These are phyloP conservation scores for Menidia beryllina DNA, from an alignment of 2,113 vertebrate species.

Conservation along the genomic window DNA sequence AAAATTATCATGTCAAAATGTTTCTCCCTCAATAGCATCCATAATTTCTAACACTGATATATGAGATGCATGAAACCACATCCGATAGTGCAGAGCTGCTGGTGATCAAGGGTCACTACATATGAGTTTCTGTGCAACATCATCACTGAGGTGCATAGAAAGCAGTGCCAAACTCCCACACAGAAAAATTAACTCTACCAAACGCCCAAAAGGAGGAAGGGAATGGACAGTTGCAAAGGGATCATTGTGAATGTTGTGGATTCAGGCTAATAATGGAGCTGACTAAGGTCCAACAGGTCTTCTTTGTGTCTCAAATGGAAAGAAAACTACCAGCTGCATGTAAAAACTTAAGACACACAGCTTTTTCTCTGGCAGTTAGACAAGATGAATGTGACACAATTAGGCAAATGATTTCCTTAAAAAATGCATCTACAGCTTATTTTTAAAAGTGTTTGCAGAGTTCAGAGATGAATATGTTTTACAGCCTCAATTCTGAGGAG, in stretches of 20 bases:
- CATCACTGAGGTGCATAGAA: background rate
- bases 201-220: background rate
- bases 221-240: too few relatives aligned
- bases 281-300: too few relatives aligned
- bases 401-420: too few relatives aligned
- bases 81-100: background rate
- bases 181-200: background rate
- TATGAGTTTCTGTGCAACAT: background rate
- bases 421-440: too few relatives aligned
- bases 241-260: too few relatives aligned
- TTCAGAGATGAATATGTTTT: too few relatives aligned
- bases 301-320: too few relatives aligned
- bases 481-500: too few relatives aligned
- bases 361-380: background rate
- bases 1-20: background rate
- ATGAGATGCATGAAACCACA: background rate
- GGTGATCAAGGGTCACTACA: background rate
- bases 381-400: too few relatives aligned
- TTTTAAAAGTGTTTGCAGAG: too few relatives aligned
- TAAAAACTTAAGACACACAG: background rate
- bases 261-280: too few relatives aligned
- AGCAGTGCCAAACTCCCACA: background rate
- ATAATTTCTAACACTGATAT: background rate
- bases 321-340: too few relatives aligned
- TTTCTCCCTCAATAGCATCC: background rate